Evolutionary conservation across 92 coral and sea anemone genomes (phyloP).

Genomic region (Zoanthus solanderi): DNA sequence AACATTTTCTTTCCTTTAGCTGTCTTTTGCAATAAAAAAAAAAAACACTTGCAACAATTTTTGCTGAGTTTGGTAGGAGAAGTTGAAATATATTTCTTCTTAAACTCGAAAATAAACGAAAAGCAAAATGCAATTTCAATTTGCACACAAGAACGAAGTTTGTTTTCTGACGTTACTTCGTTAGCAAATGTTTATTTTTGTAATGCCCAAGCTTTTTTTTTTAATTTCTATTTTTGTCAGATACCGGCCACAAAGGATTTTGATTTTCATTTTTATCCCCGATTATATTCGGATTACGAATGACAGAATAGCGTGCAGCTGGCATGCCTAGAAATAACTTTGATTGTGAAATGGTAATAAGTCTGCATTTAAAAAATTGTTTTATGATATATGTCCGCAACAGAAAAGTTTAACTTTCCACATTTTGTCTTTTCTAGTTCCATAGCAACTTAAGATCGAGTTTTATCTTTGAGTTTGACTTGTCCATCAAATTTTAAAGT

Average conservation of each 20-base stretch:
- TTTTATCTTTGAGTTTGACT: too few relatives aligned
- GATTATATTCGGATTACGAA: too few relatives aligned
- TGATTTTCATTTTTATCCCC: background rate
- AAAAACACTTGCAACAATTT: background rate
- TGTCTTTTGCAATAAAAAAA: slow-evolving; percentile 12
- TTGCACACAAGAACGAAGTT: background rate
- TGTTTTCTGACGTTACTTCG: background rate
- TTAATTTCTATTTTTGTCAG: background rate
- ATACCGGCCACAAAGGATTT: background rate
- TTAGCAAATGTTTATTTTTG: slow-evolving; percentile 13
- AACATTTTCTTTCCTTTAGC: background rate
- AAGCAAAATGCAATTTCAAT: background rate
- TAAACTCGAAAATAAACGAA: background rate
- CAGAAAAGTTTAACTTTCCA: too few relatives aligned
- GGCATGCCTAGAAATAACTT: too few relatives aligned
- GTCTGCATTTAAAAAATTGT: too few relatives aligned
- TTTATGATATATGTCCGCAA: too few relatives aligned
- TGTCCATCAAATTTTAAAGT: too few relatives aligned
- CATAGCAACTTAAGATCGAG: too few relatives aligned
- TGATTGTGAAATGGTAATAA: too few relatives aligned
- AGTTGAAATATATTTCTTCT: background rate
- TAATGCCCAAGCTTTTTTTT: background rate
- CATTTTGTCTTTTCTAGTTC: too few relatives aligned
- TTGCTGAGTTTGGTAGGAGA: background rate
- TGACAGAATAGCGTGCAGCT: too few relatives aligned